These are phyloP conservation scores for Agrotis exclamationis DNA, from an alignment of 2,888 invertebrate genomes.

Conservation along the genomic window DNA sequence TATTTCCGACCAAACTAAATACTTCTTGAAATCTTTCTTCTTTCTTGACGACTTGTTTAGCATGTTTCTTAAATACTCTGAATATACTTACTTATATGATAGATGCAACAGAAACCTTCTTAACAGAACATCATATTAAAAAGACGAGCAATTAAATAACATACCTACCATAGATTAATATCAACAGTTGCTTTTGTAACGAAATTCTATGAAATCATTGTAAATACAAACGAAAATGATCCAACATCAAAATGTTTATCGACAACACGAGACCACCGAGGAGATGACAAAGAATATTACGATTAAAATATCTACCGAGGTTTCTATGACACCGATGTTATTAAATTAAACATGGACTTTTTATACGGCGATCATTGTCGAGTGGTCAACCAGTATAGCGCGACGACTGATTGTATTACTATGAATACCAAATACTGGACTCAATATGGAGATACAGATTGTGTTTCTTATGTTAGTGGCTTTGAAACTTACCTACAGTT, in stretches of 20 bases:
- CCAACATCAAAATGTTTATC: conserved; percentile 73
- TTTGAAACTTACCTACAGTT: neutral
- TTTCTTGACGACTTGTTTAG: too few species aligned
- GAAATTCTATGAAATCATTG: conserved; percentile 26
- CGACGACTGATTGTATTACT: conserved; percentile 63
- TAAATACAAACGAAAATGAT: conserved; percentile 19
- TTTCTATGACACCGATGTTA: conserved; percentile 79
- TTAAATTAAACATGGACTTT: conserved; percentile 78
- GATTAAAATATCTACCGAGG: conserved; percentile 63
- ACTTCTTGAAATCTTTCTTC: neutral
- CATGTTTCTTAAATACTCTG: too few species aligned
- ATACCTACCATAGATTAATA: neutral
- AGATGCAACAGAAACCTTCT: neutral
- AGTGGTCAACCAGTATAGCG: conserved; percentile 59
- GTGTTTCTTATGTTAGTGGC: conserved; percentile 27
- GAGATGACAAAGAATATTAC: conserved; percentile 45
- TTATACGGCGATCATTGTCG: conserved; percentile 75
- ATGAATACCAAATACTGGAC: conserved; percentile 56
- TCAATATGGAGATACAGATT: conserved; percentile 37
- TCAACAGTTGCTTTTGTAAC: conserved; percentile 6
- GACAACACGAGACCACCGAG: conserved; percentile 81
- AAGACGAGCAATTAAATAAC: neutral
- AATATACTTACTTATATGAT: neutral
- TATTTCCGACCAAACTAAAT: neutral
- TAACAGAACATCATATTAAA: neutral